Evolutionary conservation across 1,140 invertebrate species (phyloP).

Genomic region (Anagrus nilaparvatae): DNA sequence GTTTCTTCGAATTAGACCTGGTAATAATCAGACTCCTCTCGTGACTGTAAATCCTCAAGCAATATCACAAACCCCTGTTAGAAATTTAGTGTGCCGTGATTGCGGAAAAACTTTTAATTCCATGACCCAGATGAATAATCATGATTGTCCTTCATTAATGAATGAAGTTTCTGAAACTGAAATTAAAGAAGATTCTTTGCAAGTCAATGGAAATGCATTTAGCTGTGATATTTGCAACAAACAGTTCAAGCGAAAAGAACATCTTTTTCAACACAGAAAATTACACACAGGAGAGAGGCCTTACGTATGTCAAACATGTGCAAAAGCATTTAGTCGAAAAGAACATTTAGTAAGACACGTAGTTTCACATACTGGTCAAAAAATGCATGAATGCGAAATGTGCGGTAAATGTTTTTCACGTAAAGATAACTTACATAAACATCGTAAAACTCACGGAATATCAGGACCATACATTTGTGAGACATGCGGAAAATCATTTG

Average conservation of each 20-base stretch:
- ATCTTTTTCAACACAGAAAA: slow-evolving; percentile 52
- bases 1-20: slow-evolving; percentile 35
- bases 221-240: slow-evolving; percentile 49
- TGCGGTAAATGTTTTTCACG: slow-evolving; percentile 68
- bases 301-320: slow-evolving; percentile 57
- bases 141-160: slow-evolving; percentile 28
- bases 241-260: slow-evolving; percentile 50
- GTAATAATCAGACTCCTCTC: slow-evolving; percentile 29
- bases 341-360: slow-evolving; percentile 64
- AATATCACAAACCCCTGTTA: slow-evolving; percentile 29
- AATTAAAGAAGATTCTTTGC: slow-evolving; percentile 26
- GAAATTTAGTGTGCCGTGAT: slow-evolving; percentile 32
- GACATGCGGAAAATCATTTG: slow-evolving; percentile 61
- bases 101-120: slow-evolving; percentile 35
- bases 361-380: slow-evolving; percentile 63
- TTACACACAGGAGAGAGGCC: slow-evolving; percentile 69
- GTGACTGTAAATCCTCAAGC: slow-evolving; percentile 37
- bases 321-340: slow-evolving; percentile 63
- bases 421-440: slow-evolving; percentile 67
- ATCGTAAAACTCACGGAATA: slow-evolving; percentile 55
- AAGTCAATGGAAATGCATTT: slow-evolving; percentile 30
- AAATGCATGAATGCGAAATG: slow-evolving; percentile 63
- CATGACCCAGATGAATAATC: slow-evolving; percentile 28
- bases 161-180: slow-evolving; percentile 25
- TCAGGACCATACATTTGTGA: slow-evolving; percentile 59